Evolutionary conservation across 2,888 invertebrate genomes (phyloP).

Genomic region (Amphipoea lucens): DNA sequence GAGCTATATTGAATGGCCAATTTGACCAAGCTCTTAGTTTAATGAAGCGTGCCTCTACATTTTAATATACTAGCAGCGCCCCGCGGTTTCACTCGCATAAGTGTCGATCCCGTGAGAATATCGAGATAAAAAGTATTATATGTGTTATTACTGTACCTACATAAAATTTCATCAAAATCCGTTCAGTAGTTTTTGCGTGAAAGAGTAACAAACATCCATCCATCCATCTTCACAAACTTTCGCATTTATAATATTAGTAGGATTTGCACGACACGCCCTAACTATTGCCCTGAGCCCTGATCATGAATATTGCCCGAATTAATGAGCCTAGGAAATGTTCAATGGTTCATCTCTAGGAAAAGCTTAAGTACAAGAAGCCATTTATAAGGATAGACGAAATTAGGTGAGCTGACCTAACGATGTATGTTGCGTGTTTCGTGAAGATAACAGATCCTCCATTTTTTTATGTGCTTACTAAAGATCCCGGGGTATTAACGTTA

Average conservation of each 20-base stretch:
- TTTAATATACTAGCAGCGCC: neutral
- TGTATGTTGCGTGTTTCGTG: conserved; percentile 14
- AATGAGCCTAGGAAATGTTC: conserved; percentile 42
- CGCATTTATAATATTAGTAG: too few relatives aligned
- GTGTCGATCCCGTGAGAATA: too few relatives aligned
- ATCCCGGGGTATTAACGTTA: neutral
- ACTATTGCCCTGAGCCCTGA: conserved; percentile 25
- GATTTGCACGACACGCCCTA: conserved; percentile 38
- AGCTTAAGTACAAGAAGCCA: conserved; percentile 24
- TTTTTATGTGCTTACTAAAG: neutral
- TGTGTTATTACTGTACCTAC: too few relatives aligned
- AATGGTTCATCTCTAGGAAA: conserved; percentile 28
- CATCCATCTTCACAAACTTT: too few relatives aligned
- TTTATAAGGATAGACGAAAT: conserved; percentile 40
- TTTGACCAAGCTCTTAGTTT: conserved; percentile 7
- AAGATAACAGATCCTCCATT: conserved; percentile 12
- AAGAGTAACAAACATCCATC: too few relatives aligned
- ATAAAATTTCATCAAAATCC: too few relatives aligned
- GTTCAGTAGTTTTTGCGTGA: too few relatives aligned
- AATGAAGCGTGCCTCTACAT: conserved; percentile 44
- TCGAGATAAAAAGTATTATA: too few relatives aligned
- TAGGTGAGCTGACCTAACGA: conserved; percentile 36
- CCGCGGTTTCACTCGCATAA: too few relatives aligned
- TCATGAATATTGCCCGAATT: conserved; percentile 55
- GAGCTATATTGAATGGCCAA: conserved; percentile 6